Percentiles rank a stretch among this genome's conserved stretches.
Evolutionary conservation across 2,888 invertebrate species (phyloP).

Genomic region (Atrina japonica): DNA sequence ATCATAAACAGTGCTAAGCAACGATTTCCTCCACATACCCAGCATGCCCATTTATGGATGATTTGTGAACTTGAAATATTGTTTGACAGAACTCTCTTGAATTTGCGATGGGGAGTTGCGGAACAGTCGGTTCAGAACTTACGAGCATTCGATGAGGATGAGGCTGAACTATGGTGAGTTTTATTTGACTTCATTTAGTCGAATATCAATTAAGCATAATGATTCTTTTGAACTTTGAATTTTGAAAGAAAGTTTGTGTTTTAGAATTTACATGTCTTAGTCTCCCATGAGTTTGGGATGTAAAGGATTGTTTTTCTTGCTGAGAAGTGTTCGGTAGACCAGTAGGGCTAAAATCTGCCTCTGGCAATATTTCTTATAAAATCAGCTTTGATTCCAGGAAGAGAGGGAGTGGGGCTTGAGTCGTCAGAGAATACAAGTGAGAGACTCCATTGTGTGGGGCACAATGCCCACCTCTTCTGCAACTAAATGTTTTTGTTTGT

Average conservation of each 20-base stretch:
- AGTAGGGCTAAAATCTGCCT: too few species aligned
- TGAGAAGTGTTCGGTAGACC: too few species aligned
- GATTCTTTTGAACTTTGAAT: constrained; percentile 1
- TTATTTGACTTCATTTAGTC: too few species aligned
- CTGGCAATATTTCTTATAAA: too few species aligned
- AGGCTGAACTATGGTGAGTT: constrained; percentile 82
- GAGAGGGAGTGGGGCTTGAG: too few species aligned
- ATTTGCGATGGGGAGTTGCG: constrained; percentile 87
- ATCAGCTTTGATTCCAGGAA: too few species aligned
- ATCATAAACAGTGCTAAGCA: constrained; percentile 85
- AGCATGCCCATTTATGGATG: constrained; percentile 86
- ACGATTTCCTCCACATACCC: constrained; percentile 85
- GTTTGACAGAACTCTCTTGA: constrained; percentile 75
- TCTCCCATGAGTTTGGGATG: too few species aligned
- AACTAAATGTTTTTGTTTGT: too few species aligned
- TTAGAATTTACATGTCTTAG: not conserved
- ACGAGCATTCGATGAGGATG: constrained; percentile 86
- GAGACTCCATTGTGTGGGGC: too few species aligned
- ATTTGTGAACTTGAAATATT: constrained; percentile 80
- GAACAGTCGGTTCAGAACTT: constrained; percentile 87
- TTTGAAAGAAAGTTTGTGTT: not conserved
- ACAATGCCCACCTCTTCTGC: not conserved
- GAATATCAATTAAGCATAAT: too few species aligned
- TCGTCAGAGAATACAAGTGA: too few species aligned
- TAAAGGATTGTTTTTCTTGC: too few species aligned